These are phyloP conservation scores for Cyrtodaria siliqua DNA, from an alignment of 2,888 invertebrate species.

Conservation along the genomic window DNA sequence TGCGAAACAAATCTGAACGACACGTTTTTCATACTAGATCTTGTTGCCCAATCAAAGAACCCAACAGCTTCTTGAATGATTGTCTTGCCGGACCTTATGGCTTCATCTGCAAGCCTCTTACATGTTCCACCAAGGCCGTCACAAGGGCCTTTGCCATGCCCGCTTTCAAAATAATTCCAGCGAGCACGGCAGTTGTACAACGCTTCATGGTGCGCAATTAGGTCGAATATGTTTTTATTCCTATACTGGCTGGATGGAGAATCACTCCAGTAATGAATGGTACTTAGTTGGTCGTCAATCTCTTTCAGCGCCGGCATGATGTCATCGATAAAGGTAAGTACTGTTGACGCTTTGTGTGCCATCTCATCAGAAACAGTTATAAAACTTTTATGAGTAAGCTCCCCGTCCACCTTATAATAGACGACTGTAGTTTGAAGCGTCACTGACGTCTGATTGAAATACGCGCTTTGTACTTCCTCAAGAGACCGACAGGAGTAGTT, in stretches of 20 bases:
- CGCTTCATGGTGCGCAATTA: conserved; percentile 34
- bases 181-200: conserved; percentile 18
- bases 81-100: conserved; percentile 17
- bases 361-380: conserved; percentile 58
- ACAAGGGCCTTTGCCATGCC: conserved; percentile 54
- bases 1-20: conserved; percentile 25
- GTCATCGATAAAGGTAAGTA: conserved; percentile 55
- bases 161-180: conserved; percentile 59
- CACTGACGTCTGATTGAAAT: conserved; percentile 51
- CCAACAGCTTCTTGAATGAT: conserved; percentile 34
- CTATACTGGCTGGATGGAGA: conserved; percentile 61
- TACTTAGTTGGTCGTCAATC: conserved; percentile 21
- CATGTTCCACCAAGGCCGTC: conserved; percentile 49
- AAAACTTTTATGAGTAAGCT: conserved; percentile 50
- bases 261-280: conserved; percentile 62
- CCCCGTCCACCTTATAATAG: conserved; percentile 33
- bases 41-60: conserved; percentile 36
- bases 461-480: conserved; percentile 53
- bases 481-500: conserved; percentile 51
- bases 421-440: conserved; percentile 62
- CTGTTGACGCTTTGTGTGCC: conserved; percentile 48
- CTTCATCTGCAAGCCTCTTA: conserved; percentile 49
- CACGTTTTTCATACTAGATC: conserved; percentile 31
- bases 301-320: conserved; percentile 44
- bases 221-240: conserved; percentile 58